These are phyloP conservation scores for Vipera latastei DNA, from an alignment of 2,797 vertebrate species.

Conservation along the genomic window DNA sequence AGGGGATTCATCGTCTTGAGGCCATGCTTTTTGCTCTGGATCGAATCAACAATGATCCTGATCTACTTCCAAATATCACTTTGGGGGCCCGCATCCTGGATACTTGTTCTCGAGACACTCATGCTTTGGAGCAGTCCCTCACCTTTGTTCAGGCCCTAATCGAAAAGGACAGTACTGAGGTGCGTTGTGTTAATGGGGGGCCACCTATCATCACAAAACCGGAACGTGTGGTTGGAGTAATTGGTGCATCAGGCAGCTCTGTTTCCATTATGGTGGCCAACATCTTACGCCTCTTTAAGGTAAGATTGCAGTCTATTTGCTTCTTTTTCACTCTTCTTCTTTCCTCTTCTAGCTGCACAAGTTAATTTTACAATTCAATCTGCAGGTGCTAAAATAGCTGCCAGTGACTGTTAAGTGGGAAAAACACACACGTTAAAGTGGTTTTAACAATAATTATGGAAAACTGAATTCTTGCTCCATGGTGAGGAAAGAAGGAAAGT, in stretches of 20 bases:
- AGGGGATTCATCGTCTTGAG: conserved; percentile 93
- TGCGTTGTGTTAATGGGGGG: conserved; percentile 89
- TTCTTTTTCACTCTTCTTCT: conserved; percentile 10
- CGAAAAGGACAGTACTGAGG: conserved; percentile 93
- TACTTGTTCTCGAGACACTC: conserved; percentile 94
- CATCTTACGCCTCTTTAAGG: conserved; percentile 95
- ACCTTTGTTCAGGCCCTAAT: conserved; percentile 96
- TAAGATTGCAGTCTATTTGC: conserved; percentile 60
- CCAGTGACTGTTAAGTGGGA: conserved; percentile 44
- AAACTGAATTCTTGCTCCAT: neutral
- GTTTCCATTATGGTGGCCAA: conserved; percentile 99
- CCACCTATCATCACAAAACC: conserved; percentile 96
- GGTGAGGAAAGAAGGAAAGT: neutral
- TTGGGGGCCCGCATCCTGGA: conserved; percentile 93
- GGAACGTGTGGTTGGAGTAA: conserved; percentile 91
- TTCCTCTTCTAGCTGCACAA: neutral
- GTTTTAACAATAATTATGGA: conserved; percentile 46
- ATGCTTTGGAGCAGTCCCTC: conserved; percentile 94
- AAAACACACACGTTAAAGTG: conserved; percentile 14
- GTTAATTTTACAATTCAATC: conserved; percentile 63
- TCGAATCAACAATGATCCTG: conserved; percentile 93
- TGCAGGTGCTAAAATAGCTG: conserved; percentile 40
- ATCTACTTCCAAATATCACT: conserved; percentile 94
- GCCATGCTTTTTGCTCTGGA: conserved; percentile 96
- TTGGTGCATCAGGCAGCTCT: conserved; percentile 92